phyloP scores from a whole-genome alignment of 2,113 vertebrate genomes.

The Callipepla squamata region DNA sequence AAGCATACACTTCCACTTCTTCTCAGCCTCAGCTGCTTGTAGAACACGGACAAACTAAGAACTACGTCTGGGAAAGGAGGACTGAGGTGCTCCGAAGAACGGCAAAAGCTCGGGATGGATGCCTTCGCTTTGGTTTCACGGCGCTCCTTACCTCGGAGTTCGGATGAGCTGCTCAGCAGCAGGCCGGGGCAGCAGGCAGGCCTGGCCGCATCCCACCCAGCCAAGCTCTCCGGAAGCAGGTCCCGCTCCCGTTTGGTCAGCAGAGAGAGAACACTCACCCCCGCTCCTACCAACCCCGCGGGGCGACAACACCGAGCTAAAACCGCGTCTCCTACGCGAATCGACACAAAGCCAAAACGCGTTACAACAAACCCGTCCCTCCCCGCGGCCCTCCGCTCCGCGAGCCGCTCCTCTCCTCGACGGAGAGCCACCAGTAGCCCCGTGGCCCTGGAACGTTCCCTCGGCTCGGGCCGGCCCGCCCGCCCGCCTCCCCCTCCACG shows the following conservation, averaged over 20 bases:
- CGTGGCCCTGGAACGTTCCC: not conserved
- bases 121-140: not conserved
- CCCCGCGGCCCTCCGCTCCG: not conserved
- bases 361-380: not conserved
- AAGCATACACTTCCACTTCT: accelerated
- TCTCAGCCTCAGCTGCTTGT: not conserved
- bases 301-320: not conserved
- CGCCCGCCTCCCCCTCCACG: not conserved
- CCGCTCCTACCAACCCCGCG: not conserved
- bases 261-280: not conserved
- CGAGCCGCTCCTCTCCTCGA: not conserved
- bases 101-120: not conserved
- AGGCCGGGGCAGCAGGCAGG: not conserved
- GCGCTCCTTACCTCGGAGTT: not conserved
- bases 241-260: not conserved
- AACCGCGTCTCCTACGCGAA: not conserved
- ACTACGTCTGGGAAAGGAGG: not conserved
- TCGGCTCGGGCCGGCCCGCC: not conserved
- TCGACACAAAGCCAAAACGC: not conserved
- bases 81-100: not conserved
- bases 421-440: not conserved
- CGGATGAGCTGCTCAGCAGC: not conserved
- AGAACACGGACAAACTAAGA: not conserved
- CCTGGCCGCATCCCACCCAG: constrained; percentile 33
- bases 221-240: not conserved